Evolutionary conservation across 2,797 vertebrate genomes (phyloP), one percentile per base, ranked within the genome.

Genomic region (Kryptolebias ocellatus): DNA sequence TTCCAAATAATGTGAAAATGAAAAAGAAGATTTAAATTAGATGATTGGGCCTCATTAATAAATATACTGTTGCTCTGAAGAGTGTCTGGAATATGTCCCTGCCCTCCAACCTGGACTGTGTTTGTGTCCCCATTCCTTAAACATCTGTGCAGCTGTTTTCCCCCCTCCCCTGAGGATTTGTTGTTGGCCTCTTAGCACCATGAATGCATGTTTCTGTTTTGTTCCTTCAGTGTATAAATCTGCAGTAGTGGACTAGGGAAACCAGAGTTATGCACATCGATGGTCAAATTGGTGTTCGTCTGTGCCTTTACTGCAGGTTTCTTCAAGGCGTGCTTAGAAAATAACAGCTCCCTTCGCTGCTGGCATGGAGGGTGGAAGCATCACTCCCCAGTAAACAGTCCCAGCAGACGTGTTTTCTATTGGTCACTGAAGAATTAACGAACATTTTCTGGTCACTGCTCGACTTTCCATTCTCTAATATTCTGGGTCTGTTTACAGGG

Each of bases 301-400:
- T 87, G 78, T 85, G 81, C 86, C 87, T 89, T 88, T 90, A 91
- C 91, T 93, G 92, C 92, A 93, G 91, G 90, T 94, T 92, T 90
- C 68, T 78, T 72, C 81, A 70, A 91, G 89, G 78, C 74, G 84
- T 82, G 85, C 81, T 89, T 83, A 78, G 87, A 85, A 85, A 87
- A 77, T 75, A 69, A 79, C 87, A 87, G 84, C 79, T 87, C 86
- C 76, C 87, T 85, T 87, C 80, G 83, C 89, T 86, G 87, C 88
- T 71, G 90, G 92, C 92, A 92, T 92, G 90, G 90, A 87, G 79
- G 88, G 80, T 89, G 87, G 87, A 89, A 80, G 79, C 82, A 76
- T 85, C 85, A 64, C 86, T 94, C 93, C 93, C 93, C 90, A 86
- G 92, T 94, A 93, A 87, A 94, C 94, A 94, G 93, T 65, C 53